Evolutionary conservation across 2,113 vertebrate species (phyloP).

Genomic region (Boleophthalmus pectinirostris): DNA sequence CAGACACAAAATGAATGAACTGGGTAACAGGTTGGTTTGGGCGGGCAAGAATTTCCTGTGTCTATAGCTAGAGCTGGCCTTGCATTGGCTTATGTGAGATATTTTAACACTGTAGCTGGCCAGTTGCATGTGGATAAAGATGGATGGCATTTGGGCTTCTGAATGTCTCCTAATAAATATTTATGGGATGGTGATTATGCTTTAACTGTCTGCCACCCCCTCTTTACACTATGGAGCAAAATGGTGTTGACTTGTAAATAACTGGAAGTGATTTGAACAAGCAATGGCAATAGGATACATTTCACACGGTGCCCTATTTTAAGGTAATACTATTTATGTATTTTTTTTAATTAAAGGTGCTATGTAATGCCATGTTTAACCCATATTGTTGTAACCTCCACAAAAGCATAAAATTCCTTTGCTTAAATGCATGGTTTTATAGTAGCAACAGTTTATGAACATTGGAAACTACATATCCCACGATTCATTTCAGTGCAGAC

Average conservation of each 20-base stretch:
- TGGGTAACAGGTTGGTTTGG: too few relatives aligned
- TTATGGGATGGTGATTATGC: constrained; percentile 1
- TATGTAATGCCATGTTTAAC: too few relatives aligned
- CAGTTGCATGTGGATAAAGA: neutral
- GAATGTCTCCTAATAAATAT: constrained; percentile 2
- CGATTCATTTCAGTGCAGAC: too few relatives aligned
- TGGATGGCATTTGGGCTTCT: neutral
- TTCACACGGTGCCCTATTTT: neutral
- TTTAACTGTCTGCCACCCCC: neutral
- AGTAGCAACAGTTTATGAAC: too few relatives aligned
- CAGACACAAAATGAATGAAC: too few relatives aligned
- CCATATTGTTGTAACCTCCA: too few relatives aligned
- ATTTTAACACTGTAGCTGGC: neutral
- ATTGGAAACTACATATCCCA: too few relatives aligned
- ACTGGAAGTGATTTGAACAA: neutral
- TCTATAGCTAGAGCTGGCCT: neutral
- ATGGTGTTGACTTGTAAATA: neutral
- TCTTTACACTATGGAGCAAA: neutral
- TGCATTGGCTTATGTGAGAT: neutral
- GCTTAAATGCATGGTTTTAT: too few relatives aligned
- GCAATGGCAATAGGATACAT: neutral
- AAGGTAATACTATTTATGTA: neutral
- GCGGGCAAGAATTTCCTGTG: too few relatives aligned
- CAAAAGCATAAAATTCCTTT: too few relatives aligned
- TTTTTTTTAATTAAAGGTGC: neutral